These are phyloP conservation scores for Petrocephalus zakoni DNA, from an alignment of 2,113 vertebrate genomes.

Conservation along the genomic window DNA sequence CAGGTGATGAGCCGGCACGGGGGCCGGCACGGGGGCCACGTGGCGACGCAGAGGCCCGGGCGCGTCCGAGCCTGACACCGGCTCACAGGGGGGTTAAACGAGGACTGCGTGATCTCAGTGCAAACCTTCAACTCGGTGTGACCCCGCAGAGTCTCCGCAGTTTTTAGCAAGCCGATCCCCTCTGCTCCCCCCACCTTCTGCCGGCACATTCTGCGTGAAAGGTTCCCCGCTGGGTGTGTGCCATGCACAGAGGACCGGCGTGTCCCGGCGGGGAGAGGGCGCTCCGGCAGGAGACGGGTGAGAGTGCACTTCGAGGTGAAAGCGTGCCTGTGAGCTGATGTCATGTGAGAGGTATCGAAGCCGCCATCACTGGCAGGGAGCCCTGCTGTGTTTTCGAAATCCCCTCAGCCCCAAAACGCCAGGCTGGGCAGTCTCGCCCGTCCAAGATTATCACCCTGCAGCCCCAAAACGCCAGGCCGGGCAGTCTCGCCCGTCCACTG, in stretches of 20 bases:
- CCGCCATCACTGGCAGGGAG: not conserved
- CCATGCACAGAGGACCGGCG: not conserved
- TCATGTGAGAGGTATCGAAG: not conserved
- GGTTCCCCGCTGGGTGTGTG: not conserved
- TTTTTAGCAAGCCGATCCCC: not conserved
- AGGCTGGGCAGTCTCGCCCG: not conserved
- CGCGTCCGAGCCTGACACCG: not conserved
- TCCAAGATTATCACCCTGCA: not conserved
- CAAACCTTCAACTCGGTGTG: slow-evolving; percentile 30
- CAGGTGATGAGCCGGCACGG: not conserved
- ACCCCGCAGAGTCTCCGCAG: slow-evolving; percentile 4
- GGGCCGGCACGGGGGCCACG: not conserved
- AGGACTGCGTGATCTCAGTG: slow-evolving; percentile 14
- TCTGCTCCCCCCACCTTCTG: not conserved
- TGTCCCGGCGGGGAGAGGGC: not conserved
- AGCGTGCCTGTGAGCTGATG: not conserved
- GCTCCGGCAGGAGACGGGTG: not conserved
- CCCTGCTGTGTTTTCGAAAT: not conserved
- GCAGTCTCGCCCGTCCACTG: not conserved
- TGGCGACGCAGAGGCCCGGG: not conserved
- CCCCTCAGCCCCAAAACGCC: not conserved
- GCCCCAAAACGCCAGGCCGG: not conserved
- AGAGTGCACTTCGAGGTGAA: not conserved
- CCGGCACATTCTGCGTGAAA: not conserved
- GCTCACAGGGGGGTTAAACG: slow-evolving; percentile 17